Evolutionary conservation across 2,888 invertebrate species (phyloP).

Genomic region (Tridacna crocea): DNA sequence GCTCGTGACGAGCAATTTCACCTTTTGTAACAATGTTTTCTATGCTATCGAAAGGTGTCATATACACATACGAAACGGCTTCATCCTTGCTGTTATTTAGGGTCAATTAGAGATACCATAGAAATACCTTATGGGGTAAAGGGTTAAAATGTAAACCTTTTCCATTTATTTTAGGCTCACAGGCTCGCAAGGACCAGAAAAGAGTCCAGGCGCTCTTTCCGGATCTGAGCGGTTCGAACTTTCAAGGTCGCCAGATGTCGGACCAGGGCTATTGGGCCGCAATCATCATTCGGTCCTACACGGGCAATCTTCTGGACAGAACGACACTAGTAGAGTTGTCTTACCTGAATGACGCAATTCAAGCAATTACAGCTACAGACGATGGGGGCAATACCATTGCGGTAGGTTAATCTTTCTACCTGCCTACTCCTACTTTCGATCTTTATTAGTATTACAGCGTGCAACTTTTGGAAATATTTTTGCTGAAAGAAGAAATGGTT

Average conservation of each 20-base stretch:
- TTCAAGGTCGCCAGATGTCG: conserved; percentile 26
- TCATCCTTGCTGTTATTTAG: too few relatives aligned
- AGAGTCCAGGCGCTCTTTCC: conserved; percentile 37
- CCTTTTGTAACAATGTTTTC: too few relatives aligned
- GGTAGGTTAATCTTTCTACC: neutral
- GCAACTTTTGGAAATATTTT: neutral
- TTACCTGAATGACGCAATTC: conserved; percentile 19
- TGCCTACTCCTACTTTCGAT: neutral
- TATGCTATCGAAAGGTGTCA: too few relatives aligned
- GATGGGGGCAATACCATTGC: conserved; percentile 18
- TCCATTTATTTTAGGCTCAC: conserved; percentile 17
- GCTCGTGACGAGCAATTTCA: too few relatives aligned
- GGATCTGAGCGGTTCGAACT: conserved; percentile 43
- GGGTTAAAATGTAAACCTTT: too few relatives aligned
- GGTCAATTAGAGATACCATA: too few relatives aligned
- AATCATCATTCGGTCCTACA: conserved; percentile 32
- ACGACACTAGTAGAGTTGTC: conserved; percentile 34
- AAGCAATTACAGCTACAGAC: conserved; percentile 31
- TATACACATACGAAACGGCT: too few relatives aligned
- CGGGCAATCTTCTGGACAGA: conserved; percentile 38
- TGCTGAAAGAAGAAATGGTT: too few relatives aligned
- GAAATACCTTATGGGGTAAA: too few relatives aligned
- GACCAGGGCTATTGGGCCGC: conserved; percentile 25
- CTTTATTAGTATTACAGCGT: neutral
- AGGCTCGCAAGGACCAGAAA: conserved; percentile 32